Base-by-base conservation (phyloP, 2,113 vertebrate genomes). In the Todiramphus saurophagus region DNA sequence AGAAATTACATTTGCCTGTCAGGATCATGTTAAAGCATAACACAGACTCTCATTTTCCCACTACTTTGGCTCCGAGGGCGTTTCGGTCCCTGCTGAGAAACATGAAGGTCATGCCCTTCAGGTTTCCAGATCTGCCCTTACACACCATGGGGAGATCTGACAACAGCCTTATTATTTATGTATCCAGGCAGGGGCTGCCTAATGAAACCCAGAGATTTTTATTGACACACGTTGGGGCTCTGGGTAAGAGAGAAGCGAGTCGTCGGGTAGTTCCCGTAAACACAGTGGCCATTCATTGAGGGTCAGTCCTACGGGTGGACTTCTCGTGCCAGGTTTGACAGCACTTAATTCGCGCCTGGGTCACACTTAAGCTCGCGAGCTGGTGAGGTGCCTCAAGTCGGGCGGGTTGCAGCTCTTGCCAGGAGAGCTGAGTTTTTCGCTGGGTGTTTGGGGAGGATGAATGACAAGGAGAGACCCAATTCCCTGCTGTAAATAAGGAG, bases 41-140 rank as follows among this genome's bases (percentile, higher is more conserved):
- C 98, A 98, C 98, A 98, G 98, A 98, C 98, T 97, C 96, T 96
- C 96, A 97, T 94, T 97, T 98, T 98, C 98, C 97, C 98, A 98
- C 90, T 93, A 63, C 87, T 96, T 48, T 72, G 87, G 95, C 95
- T 87, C 95, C 62, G 92, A 96, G 96, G 98, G 98, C 80, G 97
- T 97, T 98, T 98, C 58, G 93, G 97, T 98, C 97, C 98, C 98
- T 8, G 92, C 97, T 56, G 98, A 97, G 98, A 96, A 98, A 98
- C 98, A 98, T 23, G 83, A 78, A 98, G 98, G 99, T 99, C 98
- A 63, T 35, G 98, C 95, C 98, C 98, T 80, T 63, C 79, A 92
- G 93, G 94, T 98, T 97, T 97, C 96, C 97, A 98, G 98, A 76
- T 62, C 98, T 98, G 96, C 97, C 97, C 97, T 98, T 97, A 86